Conservation (phyloP, 2,888 invertebrate species). For the Eupithecia insigniata region DNA sequence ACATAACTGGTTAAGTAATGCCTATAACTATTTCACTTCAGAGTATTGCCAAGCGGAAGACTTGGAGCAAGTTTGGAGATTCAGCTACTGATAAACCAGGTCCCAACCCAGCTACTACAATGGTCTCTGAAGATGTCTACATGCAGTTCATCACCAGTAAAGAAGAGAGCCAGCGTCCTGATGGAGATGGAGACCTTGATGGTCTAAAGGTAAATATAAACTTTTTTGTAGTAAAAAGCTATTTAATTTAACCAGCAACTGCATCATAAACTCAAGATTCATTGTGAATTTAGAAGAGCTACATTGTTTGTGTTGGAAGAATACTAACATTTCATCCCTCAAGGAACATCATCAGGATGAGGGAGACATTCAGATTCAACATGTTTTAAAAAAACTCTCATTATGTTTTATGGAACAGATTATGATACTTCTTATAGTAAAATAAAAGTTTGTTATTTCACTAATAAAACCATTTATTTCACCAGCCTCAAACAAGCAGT, state of each 20-base stretch:
- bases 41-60: constrained; percentile 95
- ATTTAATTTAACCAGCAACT: not conserved
- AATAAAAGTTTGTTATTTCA: not conserved
- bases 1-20: not conserved
- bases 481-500: constrained; percentile 83
- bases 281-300: not conserved
- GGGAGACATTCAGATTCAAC: not conserved
- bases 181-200: constrained; percentile 90
- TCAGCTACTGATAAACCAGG: constrained; percentile 96
- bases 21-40: constrained; percentile 50
- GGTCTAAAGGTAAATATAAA: constrained; percentile 87
- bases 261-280: not conserved
- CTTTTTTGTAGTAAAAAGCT: not conserved
- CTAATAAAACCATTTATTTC: not conserved
- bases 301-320: not conserved
- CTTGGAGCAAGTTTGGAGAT: constrained; percentile 98
- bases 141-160: constrained; percentile 96
- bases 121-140: constrained; percentile 97
- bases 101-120: constrained; percentile 98
- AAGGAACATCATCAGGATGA: not conserved
- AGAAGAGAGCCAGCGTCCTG: constrained; percentile 93
- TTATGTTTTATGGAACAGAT: not conserved
- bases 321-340: not conserved
- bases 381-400: not conserved
- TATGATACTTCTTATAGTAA: not conserved